Evolutionary conservation across 2,113 vertebrate genomes (phyloP), one percentile per base, ranked within the genome.

Genomic region (Rhinopomastus cyanomelas): DNA sequence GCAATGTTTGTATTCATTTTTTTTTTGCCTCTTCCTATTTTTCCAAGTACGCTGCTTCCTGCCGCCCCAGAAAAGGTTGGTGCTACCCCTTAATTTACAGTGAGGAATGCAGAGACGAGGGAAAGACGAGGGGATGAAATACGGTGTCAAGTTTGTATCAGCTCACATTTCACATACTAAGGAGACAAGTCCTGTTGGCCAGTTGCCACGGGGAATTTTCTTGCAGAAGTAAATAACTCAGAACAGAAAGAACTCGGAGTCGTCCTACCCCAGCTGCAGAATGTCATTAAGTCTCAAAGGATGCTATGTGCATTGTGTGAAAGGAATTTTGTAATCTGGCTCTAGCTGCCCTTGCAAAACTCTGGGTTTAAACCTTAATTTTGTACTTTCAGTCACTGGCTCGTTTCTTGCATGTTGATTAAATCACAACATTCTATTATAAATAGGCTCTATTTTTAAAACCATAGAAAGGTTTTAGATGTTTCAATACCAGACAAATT

Each of bases 261-360:
- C 95, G 84, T 94, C 82, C 89, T 95, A 72, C 59, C 82, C 95
- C 96, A 97, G 96, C 95, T 95, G 96, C 93, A 94, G 94, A 95
- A 96, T 96, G 95, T 95, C 96, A 96, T 96, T 97, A 96, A 94
- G 80, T 96, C 96, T 96, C 94, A 97, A 96, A 96, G 94, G 94
- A 95, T 95, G 94, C 87, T 95, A 95, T 92, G 93, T 93, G 88
- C 79, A 85, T 94, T 95, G 92, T 96, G 93, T 94, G 96, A 96
- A 95, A 95, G 85, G 95, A 96, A 94, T 97, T 95, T 94, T 96
- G 94, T 93, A 96, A 95, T 96, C 85, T 89, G 87, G 60, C 79
- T 95, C 61, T 93, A 95, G 94, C 92, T 93, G 85, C 74, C 92
- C 87, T 95, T 96, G 90, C 92, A 94, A 96, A 97, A 96, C 73